These are phyloP conservation scores for Melangyna quadrimaculata DNA, from an alignment of 2,888 invertebrate genomes.

Conservation along the genomic window DNA sequence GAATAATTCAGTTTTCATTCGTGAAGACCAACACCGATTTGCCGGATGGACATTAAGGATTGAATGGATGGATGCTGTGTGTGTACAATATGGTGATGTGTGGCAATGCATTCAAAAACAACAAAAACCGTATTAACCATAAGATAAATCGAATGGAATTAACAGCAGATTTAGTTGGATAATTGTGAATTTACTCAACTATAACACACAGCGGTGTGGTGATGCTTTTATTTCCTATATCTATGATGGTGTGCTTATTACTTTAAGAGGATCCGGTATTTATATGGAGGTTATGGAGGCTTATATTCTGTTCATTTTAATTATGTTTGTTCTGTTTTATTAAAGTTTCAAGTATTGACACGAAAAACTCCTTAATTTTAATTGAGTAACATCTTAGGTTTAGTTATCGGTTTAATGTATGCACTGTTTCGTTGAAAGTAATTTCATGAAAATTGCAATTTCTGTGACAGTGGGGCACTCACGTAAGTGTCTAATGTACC, in stretches of 20 bases:
- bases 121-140: constrained; percentile 39
- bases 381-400: too few species aligned
- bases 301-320: too few species aligned
- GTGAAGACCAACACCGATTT: constrained; percentile 7
- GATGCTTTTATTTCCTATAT: constrained; percentile 6
- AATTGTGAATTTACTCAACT: constrained; percentile 59
- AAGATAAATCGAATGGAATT: constrained; percentile 67
- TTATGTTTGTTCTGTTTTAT: too few species aligned
- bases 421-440: too few species aligned
- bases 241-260: too few species aligned
- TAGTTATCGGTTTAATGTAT: too few species aligned
- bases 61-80: neutral
- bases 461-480: too few species aligned
- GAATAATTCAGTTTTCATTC: constrained; percentile 55
- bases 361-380: too few species aligned
- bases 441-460: too few species aligned
- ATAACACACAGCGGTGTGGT: neutral
- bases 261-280: neutral
- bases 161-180: constrained; percentile 59
- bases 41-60: neutral
- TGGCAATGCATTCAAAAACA: neutral
- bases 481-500: too few species aligned
- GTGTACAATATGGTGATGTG: neutral
- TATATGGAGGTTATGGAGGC: neutral
- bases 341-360: too few species aligned